phyloP scores from a whole-genome alignment of 2,113 vertebrate species.

The Chaenogobius annularis region DNA sequence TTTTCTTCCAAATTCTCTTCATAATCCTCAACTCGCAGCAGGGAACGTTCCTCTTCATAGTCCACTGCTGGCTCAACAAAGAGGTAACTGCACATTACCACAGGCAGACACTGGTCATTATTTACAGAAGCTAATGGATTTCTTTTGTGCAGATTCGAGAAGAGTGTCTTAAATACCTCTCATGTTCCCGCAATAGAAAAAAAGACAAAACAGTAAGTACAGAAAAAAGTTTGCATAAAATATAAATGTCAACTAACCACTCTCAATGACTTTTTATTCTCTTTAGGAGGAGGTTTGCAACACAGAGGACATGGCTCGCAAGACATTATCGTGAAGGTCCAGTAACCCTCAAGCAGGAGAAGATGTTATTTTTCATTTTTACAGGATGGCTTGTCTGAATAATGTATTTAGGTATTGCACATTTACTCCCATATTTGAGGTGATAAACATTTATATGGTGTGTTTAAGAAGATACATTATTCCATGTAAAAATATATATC shows the following conservation, averaged over 20 bases:
- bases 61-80: slow-evolving; percentile 74
- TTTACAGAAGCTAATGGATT: background rate
- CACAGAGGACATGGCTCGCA: background rate
- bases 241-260: background rate
- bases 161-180: background rate
- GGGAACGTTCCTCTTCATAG: slow-evolving; percentile 72
- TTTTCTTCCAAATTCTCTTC: slow-evolving; percentile 61
- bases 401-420: too few relatives aligned
- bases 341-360: background rate
- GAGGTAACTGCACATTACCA: slow-evolving; percentile 52
- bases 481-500: too few relatives aligned
- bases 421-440: too few relatives aligned
- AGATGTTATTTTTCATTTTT: too few relatives aligned
- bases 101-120: too few relatives aligned
- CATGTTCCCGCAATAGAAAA: background rate
- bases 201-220: background rate
- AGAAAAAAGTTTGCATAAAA: background rate
- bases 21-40: slow-evolving; percentile 73
- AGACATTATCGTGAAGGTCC: background rate
- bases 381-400: too few relatives aligned
- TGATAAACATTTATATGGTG: too few relatives aligned
- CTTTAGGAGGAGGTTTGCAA: background rate
- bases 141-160: background rate
- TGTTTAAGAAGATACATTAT: too few relatives aligned
- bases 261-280: background rate